These are phyloP conservation scores for Drosophila orena DNA, from an alignment of 1,140 invertebrate species.

Conservation along the genomic window DNA sequence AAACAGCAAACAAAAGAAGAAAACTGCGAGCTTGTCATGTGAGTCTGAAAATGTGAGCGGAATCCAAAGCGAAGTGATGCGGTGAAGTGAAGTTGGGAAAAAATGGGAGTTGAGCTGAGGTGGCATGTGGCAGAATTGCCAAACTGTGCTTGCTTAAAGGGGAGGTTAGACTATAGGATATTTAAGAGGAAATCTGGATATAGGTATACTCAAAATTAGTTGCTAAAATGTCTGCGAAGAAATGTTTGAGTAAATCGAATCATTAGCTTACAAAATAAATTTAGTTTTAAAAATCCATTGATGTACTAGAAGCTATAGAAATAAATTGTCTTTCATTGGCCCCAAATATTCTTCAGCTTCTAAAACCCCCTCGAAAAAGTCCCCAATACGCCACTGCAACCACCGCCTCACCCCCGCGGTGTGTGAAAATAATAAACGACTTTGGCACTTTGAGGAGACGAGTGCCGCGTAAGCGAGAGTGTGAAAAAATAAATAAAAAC, in stretches of 20 bases:
- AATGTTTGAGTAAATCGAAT: too few species aligned
- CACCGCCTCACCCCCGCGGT: constrained; percentile 10
- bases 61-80: constrained; percentile 37
- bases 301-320: too few species aligned
- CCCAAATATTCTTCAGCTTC: background rate
- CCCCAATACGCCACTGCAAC: background rate
- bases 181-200: background rate
- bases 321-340: background rate
- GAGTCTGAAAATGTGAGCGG: constrained; percentile 44
- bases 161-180: background rate
- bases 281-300: background rate
- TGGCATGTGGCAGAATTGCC: constrained; percentile 5
- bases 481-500: constrained; percentile 77
- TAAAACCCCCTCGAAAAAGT: background rate
- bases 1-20: constrained; percentile 35
- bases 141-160: background rate
- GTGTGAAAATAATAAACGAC: constrained; percentile 82
- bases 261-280: too few species aligned
- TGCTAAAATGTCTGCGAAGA: background rate
- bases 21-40: constrained; percentile 40
- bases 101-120: constrained; percentile 1
- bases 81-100: background rate
- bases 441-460: constrained; percentile 63
- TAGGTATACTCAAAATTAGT: background rate
- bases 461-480: constrained; percentile 62